phyloP scores from a whole-genome alignment of 1,140 invertebrate genomes.

The Sminthurinus signatus region DNA sequence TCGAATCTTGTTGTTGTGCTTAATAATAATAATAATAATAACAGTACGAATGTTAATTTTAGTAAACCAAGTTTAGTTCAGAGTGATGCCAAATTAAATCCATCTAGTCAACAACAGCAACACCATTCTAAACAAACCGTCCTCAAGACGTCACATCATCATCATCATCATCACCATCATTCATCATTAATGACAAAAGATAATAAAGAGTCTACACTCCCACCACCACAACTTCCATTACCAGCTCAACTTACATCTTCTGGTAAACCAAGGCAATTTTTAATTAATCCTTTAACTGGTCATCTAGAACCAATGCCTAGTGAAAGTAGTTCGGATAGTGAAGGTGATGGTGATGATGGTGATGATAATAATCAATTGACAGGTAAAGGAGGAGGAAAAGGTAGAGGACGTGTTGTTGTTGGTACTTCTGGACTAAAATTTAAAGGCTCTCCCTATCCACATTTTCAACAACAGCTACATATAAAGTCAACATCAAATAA shows the following conservation, averaged over 20 bases:
- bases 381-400: no score
- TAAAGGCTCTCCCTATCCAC: not conserved
- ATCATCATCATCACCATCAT: not conserved
- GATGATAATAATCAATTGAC: not conserved
- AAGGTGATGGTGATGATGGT: constrained; percentile 29
- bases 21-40: no score
- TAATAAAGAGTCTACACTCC: not conserved
- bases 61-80: constrained; percentile 15
- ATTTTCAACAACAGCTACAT: not conserved
- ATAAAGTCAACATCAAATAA: not conserved
- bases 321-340: constrained; percentile 46
- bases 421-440: no score
- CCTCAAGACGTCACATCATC: constrained; percentile 11
- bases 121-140: constrained; percentile 21
- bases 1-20: constrained; percentile 1
- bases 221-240: not conserved
- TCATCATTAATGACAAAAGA: not conserved
- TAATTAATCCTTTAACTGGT: constrained; percentile 75
- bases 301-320: constrained; percentile 72
- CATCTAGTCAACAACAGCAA: constrained; percentile 29
- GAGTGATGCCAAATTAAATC: constrained; percentile 22
- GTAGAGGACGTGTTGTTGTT: no score
- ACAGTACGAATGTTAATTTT: not conserved
- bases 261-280: constrained; percentile 60
- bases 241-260: constrained; percentile 45